A percentile compares a stretch with the other conserved stretches of the same genome.
phyloP scores from a whole-genome alignment of 2,888 invertebrate species.

The Lagria hirta region DNA sequence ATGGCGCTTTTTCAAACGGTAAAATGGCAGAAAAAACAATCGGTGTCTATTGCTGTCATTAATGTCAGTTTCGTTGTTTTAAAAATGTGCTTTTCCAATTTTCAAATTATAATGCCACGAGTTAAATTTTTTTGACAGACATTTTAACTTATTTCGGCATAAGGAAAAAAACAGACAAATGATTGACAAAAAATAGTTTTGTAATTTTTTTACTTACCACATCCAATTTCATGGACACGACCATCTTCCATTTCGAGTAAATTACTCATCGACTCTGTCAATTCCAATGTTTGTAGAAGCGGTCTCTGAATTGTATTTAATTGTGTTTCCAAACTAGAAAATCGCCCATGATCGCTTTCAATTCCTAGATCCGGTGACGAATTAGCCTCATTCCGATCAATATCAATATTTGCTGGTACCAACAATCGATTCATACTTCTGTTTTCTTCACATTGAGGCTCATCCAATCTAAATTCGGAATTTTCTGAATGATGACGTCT shows the following conservation, averaged over 20 bases:
- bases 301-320: constrained; percentile 52
- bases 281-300: constrained; percentile 54
- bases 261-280: constrained; percentile 52
- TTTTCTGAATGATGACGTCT: constrained; percentile 47
- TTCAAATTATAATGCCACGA: no score
- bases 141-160: no score
- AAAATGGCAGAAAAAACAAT: no score
- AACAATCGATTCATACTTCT: constrained; percentile 13
- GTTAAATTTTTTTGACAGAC: constrained; percentile 1
- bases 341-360: constrained; percentile 74
- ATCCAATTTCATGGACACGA: constrained; percentile 33
- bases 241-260: constrained; percentile 45
- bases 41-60: no score
- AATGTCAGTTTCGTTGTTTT: no score
- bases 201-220: constrained; percentile 39
- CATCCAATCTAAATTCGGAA: constrained; percentile 52
- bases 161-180: not conserved
- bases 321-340: constrained; percentile 65
- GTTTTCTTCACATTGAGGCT: constrained; percentile 22
- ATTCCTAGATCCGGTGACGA: constrained; percentile 88
- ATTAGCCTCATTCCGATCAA: constrained; percentile 52
- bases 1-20: no score
- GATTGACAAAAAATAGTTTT: not conserved
- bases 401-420: constrained; percentile 31
- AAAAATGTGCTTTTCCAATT: no score